phyloP scores from a whole-genome alignment of 2,113 vertebrate genomes.

The Silurus glanis region DNA sequence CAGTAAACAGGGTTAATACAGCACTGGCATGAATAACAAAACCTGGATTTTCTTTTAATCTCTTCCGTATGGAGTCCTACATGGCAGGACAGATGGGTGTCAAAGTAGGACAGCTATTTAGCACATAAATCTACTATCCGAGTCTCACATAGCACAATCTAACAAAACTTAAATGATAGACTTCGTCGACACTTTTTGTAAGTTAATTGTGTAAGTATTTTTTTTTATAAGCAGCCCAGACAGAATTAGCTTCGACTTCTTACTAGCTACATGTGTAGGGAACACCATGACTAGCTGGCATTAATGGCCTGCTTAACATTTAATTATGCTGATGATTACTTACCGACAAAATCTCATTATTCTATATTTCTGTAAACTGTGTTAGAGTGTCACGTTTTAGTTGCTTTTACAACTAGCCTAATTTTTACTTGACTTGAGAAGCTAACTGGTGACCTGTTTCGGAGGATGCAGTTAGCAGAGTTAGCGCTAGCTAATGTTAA shows the following conservation, averaged over 20 bases:
- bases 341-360: not conserved
- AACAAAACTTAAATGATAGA: not conserved
- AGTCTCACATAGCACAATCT: not conserved
- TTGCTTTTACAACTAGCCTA: not conserved
- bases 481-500: conserved; percentile 6
- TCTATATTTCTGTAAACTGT: no score
- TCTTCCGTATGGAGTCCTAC: not conserved
- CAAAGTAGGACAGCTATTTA: not conserved
- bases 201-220: not conserved
- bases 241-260: not conserved
- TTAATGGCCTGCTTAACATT: not conserved
- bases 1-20: not conserved
- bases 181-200: not conserved
- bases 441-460: not conserved
- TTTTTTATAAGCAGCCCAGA: not conserved
- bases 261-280: not conserved
- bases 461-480: not conserved
- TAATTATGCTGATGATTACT: not conserved
- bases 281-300: not conserved
- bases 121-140: not conserved
- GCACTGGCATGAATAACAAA: not conserved
- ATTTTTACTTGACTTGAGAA: not conserved
- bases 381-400: not conserved
- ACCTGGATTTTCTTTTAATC: not conserved
- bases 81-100: not conserved